phyloP scores from a whole-genome alignment of 2,113 vertebrate genomes.

The Heterotilapia buettikoferi region DNA sequence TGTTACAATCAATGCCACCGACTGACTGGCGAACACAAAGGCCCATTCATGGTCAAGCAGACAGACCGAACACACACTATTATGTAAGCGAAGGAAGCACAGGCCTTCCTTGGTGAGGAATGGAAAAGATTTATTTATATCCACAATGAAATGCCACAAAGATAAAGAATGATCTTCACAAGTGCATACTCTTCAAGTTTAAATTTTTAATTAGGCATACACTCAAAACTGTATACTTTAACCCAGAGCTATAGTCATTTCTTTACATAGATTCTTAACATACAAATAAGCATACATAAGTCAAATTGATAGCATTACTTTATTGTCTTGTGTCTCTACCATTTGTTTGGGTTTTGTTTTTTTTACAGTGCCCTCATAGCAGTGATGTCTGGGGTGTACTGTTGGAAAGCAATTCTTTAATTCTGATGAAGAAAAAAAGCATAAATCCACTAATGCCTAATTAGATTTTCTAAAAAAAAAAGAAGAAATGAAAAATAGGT shows the following conservation, averaged over 20 bases:
- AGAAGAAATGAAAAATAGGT: background rate
- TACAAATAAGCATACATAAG: background rate
- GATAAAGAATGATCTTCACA: slow-evolving; percentile 1
- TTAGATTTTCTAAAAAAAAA: background rate
- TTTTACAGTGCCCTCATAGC: background rate
- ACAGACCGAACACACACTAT: slow-evolving; percentile 11
- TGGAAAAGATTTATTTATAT: slow-evolving; percentile 42
- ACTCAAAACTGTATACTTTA: background rate
- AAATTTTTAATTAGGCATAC: background rate
- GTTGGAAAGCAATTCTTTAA: background rate
- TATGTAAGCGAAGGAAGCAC: slow-evolving; percentile 19
- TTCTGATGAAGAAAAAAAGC: background rate
- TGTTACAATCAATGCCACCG: slow-evolving; percentile 25
- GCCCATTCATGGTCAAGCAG: slow-evolving; percentile 45
- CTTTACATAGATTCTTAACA: background rate
- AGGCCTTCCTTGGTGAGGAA: background rate
- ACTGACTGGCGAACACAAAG: slow-evolving; percentile 35
- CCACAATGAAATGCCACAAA: slow-evolving; percentile 8
- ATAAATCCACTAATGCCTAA: background rate
- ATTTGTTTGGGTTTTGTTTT: background rate
- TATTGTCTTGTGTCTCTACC: background rate
- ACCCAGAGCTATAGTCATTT: background rate
- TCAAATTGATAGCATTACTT: background rate
- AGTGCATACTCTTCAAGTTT: background rate
- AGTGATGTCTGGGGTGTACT: background rate